Percentiles rank a stretch among this genome's conserved stretches.
Conservation (phyloP, 92 coral and sea anemone species). For the Isaurus tuberculatus region DNA sequence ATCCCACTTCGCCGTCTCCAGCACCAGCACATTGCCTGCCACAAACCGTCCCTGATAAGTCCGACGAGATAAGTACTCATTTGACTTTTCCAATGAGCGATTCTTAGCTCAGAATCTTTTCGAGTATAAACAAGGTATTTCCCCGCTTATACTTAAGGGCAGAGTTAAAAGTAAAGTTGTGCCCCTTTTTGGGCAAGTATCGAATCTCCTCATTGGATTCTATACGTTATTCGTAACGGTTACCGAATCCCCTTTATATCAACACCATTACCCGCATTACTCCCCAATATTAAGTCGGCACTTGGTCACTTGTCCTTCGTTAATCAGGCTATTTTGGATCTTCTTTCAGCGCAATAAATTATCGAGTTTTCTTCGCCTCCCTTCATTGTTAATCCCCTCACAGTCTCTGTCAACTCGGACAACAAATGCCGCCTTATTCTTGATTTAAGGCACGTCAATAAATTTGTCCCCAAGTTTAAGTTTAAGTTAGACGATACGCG, state of each 20-base stretch:
- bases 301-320: too few relatives aligned
- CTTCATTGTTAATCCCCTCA: too few relatives aligned
- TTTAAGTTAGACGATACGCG: too few relatives aligned
- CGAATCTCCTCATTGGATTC: neutral
- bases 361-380: too few relatives aligned
- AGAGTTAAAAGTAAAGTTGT: slow-evolving; percentile 13
- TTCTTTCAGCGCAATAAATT: too few relatives aligned
- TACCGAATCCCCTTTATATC: slow-evolving; percentile 26
- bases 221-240: slow-evolving; percentile 28
- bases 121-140: neutral
- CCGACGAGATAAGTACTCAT: neutral
- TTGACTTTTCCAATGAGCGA: neutral
- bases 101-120: slow-evolving; percentile 6
- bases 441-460: too few relatives aligned
- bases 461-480: too few relatives aligned
- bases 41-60: slow-evolving; percentile 11
- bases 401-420: too few relatives aligned
- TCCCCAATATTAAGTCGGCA: neutral
- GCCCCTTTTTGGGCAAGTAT: slow-evolving; percentile 30
- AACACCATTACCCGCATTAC: slow-evolving; percentile 5
- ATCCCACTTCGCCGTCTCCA: neutral
- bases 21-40: slow-evolving; percentile 10
- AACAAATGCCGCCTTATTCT: too few relatives aligned
- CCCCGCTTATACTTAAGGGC: slow-evolving; percentile 13
- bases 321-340: too few relatives aligned